Evolutionary conservation across 2,113 vertebrate genomes (phyloP), one percentile per base, ranked within the genome.

Genomic region (Zosterops lateralis): DNA sequence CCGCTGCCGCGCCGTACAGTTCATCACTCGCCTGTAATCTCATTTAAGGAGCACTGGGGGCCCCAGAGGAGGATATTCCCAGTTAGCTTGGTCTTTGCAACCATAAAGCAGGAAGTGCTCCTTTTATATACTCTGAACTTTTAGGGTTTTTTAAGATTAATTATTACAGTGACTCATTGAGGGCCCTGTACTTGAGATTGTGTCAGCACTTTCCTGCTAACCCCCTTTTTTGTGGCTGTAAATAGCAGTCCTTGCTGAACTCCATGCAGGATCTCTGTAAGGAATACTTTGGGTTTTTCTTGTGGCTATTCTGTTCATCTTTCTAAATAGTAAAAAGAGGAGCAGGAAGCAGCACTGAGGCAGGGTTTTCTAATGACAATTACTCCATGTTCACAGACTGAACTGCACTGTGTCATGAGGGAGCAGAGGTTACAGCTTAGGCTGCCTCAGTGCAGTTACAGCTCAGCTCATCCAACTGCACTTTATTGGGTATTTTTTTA

Each of bases 91-190:
- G 97, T 94, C 97, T 98, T 97, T 96, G 97, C 96, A 97, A 53
- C 98, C 90, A 66, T 98, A 97, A 98, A 98, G 97, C 54, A 98
- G 91, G 97, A 97, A 97, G 97, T 95, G 96, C 68, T 94, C 95
- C 97, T 97, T 97, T 98, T 97, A 97, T 97, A 92, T 91, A 92
- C 97, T 96, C 96, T 67, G 94, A 98, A 98, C 97, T 98, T 97
- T 97, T 90, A 96, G 96, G 95, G 71, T 29, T 47, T 84, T 94
- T 96, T 94, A 96, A 95, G 96, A 98, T 98, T 98, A 97, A 98
- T 98, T 97, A 96, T 96, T 91, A 32, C 8, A 67, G 95, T 36
- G 90, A 56, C 92, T 97, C 96, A 32, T 93, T 87, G n/a, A 3
- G 38, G 73, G 75, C 87, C 44, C 84, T 32, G 38, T 45, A 40